These are phyloP conservation scores for Adelognathus sp. DNA, from an alignment of 2,888 invertebrate species.

Conservation along the genomic window DNA sequence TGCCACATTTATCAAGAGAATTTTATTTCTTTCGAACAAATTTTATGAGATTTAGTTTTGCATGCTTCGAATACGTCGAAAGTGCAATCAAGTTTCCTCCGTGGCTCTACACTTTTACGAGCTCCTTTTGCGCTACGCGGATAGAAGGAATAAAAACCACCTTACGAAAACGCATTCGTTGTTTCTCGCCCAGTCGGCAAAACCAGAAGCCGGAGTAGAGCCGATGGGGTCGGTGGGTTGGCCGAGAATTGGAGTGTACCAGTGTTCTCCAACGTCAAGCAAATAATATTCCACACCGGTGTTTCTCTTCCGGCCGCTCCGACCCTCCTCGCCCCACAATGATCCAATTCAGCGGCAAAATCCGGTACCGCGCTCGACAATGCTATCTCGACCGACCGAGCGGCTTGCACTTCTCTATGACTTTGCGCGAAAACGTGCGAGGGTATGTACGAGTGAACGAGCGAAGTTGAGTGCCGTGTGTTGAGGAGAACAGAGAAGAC, in stretches of 20 bases:
- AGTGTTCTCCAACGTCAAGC: conserved; percentile 29
- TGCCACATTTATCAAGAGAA: no score
- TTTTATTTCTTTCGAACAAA: no score
- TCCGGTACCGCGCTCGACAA: conserved; percentile 58
- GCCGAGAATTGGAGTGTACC: conserved; percentile 11
- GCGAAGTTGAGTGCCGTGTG: conserved; percentile 41
- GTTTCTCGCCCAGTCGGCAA: conserved; percentile 44
- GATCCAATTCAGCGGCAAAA: conserved; percentile 64
- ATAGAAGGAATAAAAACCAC: conserved; percentile 1
- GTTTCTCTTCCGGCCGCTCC: no score
- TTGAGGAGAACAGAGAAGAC: conserved; percentile 27
- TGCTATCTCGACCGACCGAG: conserved; percentile 60
- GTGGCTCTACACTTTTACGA: no score
- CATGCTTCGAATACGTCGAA: no score
- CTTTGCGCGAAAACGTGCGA: conserved; percentile 22
- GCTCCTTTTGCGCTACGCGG: no score
- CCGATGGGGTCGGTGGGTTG: not conserved
- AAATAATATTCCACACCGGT: conserved; percentile 58
- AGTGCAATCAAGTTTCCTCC: no score
- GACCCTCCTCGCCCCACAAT: no score
- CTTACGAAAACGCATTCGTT: conserved; percentile 38
- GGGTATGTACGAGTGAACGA: not conserved
- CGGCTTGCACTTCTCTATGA: conserved; percentile 39
- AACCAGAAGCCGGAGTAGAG: conserved; percentile 12
- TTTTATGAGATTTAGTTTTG: no score